A percentile compares a stretch with the other conserved stretches of the same genome.
Conservation (phyloP, 2,888 invertebrate genomes). For the Allophyes oxyacanthae region DNA sequence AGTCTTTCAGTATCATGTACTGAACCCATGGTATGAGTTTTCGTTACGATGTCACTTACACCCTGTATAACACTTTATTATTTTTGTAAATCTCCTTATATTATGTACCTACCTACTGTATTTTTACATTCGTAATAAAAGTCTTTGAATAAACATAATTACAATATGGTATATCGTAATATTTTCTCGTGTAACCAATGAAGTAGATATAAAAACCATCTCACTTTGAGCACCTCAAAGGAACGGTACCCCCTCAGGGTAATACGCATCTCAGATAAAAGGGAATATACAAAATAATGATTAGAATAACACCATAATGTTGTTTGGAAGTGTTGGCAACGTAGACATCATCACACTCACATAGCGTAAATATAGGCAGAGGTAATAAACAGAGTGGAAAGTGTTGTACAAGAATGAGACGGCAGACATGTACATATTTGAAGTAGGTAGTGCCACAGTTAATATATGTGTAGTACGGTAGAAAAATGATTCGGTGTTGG, state of each 20-base stretch:
- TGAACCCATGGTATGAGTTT: too few relatives aligned
- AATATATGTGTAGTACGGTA: too few relatives aligned
- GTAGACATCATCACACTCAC: slow-evolving; percentile 12
- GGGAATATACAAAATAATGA: slow-evolving; percentile 12
- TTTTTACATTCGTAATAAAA: too few relatives aligned
- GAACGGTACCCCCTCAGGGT: slow-evolving; percentile 3
- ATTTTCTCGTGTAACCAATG: slow-evolving; percentile 5
- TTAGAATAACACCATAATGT: slow-evolving; percentile 16
- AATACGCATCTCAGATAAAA: slow-evolving; percentile 12
- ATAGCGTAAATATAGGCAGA: slow-evolving; percentile 4
- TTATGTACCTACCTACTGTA: too few relatives aligned
- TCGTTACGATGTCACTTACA: too few relatives aligned
- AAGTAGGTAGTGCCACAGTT: background rate
- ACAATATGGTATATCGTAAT: too few relatives aligned
- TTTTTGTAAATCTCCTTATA: too few relatives aligned
- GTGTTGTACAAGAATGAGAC: slow-evolving; percentile 24
- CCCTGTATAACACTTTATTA: too few relatives aligned
- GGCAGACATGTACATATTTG: slow-evolving; percentile 7
- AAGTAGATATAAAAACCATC: background rate
- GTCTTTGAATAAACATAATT: too few relatives aligned
- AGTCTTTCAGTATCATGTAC: too few relatives aligned
- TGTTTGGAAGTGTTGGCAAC: slow-evolving; percentile 7
- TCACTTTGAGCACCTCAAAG: slow-evolving; percentile 3
- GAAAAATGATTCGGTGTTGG: slow-evolving; percentile 16
- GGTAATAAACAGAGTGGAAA: slow-evolving; percentile 28